Percentiles rank a stretch among this genome's conserved stretches.
Conservation (phyloP, 1,140 invertebrate genomes). For the Meloidogyne hapla region DNA sequence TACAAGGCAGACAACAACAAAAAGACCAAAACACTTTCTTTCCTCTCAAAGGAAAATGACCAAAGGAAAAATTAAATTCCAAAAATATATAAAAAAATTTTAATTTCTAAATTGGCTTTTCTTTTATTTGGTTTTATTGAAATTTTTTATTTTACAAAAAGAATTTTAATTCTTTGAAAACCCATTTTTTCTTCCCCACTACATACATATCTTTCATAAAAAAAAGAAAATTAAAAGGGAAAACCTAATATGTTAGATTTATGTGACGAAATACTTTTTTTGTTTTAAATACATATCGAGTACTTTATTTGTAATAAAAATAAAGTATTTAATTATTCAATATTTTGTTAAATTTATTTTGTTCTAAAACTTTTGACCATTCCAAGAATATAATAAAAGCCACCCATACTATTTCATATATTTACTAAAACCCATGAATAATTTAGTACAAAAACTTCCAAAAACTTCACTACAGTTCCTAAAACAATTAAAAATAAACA, state of each 20-base stretch:
- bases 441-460: no score
- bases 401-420: neutral
- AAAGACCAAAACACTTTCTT: neutral
- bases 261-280: no score
- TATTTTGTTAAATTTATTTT: neutral
- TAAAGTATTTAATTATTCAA: no score
- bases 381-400: neutral
- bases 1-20: conserved; percentile 2
- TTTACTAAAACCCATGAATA: neutral
- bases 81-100: neutral
- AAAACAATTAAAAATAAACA: no score
- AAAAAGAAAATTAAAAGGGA: no score
- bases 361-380: neutral
- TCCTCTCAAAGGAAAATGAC: neutral
- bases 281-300: no score
- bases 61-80: neutral
- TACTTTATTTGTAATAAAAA: no score
- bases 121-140: neutral
- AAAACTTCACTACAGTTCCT: no score
- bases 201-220: no score
- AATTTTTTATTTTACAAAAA: no score
- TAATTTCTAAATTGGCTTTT: neutral
- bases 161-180: neutral
- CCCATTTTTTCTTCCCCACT: no score
- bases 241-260: no score